Base-by-base conservation (phyloP, 2,113 vertebrate species). In the Paracanthobrama guichenoti region DNA sequence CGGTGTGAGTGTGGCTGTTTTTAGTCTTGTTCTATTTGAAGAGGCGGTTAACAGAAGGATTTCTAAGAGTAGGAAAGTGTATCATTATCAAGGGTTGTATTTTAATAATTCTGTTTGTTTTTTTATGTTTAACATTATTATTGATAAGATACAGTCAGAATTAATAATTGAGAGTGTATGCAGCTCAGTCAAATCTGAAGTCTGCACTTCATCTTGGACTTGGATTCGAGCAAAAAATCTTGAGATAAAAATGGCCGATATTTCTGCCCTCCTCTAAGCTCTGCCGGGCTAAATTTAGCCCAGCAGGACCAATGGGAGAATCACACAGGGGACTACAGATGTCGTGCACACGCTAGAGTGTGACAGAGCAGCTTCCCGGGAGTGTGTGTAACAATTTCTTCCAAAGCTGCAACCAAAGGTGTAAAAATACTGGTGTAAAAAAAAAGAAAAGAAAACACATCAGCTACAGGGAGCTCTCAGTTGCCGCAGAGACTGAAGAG, bases 241-340 rank as follows among this genome's bases (percentile, higher is more conserved):
- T 72, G 87, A 89, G 88, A 90, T 92, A 92, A 93, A 83, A 92
- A 92, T 93, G 93, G 93, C 93, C 88, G 91, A 93, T 92, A 92
- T 94, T 92, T 91, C 89, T 93, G 92, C 91, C 92, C 91, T 88
- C 88, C 89, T 91, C 91, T 89, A 89, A 89, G 92, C 91, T 90
- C 35, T 77, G 73, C 88, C 74, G 79, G 57, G 20, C 93, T 94
- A 95, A 95, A 94, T 92, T 94, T 94, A 95, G 93, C 91, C 87
- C 88, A 66, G 86, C 85, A 84, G 76, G 84, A 82, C 86, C 46
- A 57, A 75, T 89, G 90, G 88, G 83, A 83, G 88, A 91, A 82
- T 86, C 81, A 86, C 92, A 86, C 88, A 82, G 69, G 91, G 90
- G 92, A 91, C 79, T 57, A 66, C 1, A 69, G 71, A 66, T 46